Base-by-base conservation (phyloP, 1,140 invertebrate genomes). In the Bilobella aurantiaca region DNA sequence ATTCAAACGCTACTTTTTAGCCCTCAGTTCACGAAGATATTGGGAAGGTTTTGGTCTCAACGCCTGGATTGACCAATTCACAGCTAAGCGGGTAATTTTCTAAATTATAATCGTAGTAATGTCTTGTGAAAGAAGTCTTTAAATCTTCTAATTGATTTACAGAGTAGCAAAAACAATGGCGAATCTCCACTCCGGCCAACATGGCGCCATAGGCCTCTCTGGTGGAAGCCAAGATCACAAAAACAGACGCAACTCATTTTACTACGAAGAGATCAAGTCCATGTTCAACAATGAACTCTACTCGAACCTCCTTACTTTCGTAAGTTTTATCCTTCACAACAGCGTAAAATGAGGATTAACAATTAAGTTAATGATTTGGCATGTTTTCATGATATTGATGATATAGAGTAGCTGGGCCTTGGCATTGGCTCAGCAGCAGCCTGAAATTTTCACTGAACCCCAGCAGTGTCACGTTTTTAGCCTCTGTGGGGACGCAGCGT, bases 401-500 rank as follows among this genome's bases (percentile, higher is more conserved):
- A n/a, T 32, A 56, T 37, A 63, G 62, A 46, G 67, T 12, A 65
- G 29, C 58, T 37, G 53, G 59, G 58, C 53, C 31, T 58, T 69
- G 28, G 66, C 62, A 28, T 21, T 70, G 2, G 28, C 28, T 14
- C 61, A 68, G 16, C 63, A 62, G 27, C 27, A 32, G 23, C 57
- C 28, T 18, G 65, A 68, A 34, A 56, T 65, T 57, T 31, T 68
- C 30, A 63, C 49, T 0, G 70, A 66, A 1, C 23, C 64, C 5
- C 65, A 72, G 14, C 65, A 67, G 29, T 42, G 69, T 32, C 46
- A 49, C 18, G 46, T 64, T 46, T 83, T 28, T 81, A 83, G 58
- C 81, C 85, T 42, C 85, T 83, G 74, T 84, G 87, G 82, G 1
- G 84, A 88, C 73, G 83, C 87, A 23, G 77, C 86, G 37, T 87